Base-by-base conservation (phyloP, 2,888 invertebrate genomes). In the Oscheius sp. region DNA sequence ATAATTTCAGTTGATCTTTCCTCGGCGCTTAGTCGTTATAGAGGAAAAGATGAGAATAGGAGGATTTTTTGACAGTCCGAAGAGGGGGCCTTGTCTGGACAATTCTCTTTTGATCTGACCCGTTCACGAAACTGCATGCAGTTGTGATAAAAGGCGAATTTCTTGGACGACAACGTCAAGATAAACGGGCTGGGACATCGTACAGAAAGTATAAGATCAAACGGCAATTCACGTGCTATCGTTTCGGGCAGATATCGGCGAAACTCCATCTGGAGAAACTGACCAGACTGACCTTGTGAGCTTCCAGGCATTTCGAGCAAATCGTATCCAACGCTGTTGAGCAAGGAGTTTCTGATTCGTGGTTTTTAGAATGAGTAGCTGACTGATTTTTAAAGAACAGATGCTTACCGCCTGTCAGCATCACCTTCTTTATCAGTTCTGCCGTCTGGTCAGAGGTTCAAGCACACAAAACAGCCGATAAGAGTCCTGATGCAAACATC, bases 371-470 rank as follows among this genome's bases (percentile, higher is more conserved):
- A 3, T 7, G 42, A 3, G 7, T 7, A 42, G 42, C 3, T 42
- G 42, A 42, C 42, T 5, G 7, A 42, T 42, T 5, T 3, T 42
- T 42, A 0, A 42, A 42, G 42, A 42, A 7, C 42, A 42, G 42
- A 42, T 42, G 42, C 42, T 42, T 42, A 7, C 42, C 3, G 29
- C 57, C 33, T 33, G 57, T 21, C 57, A 33, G 2, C 37, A 35
- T 11, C 37, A 35, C 35, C 37, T 37, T 37, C 9, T 13, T 33
- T 13, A 60, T n/a, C 11, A 35, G n/a, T 10, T 5, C 4, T 4
- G 53, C 53, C 60, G 60, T 60, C 60, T 60, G 60, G 60, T 60
- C 60, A 60, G 60, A 35, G 60, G 29, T 60, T 60, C 37, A 35
- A 60, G n/a, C 10, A 21, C 13, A 42, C 47, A 63, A 63, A 50